Conservation (phyloP, 2,888 invertebrate species). For the Xiphydria camelus region DNA sequence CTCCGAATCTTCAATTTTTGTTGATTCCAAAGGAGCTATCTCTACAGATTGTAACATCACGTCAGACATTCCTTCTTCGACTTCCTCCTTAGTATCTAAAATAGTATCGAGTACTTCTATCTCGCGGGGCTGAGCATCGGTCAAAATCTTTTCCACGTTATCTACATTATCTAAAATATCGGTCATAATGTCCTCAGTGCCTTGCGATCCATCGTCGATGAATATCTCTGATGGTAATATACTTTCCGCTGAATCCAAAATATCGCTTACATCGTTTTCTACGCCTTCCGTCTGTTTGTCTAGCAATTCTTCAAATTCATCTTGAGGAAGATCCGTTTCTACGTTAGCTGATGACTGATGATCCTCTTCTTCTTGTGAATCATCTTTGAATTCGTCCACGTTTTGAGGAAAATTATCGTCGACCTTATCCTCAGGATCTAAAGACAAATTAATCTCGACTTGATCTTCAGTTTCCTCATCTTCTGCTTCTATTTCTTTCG, state of each 20-base stretch:
- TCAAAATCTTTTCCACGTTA: slow-evolving; percentile 3
- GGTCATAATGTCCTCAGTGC: slow-evolving; percentile 30
- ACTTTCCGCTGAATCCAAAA: slow-evolving; percentile 20
- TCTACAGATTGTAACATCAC: slow-evolving; percentile 3
- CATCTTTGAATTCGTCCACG: too few relatives aligned
- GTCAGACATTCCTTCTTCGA: slow-evolving; percentile 15
- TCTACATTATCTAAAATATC: slow-evolving; percentile 26
- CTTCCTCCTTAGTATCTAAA: slow-evolving; percentile 25
- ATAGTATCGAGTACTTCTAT: slow-evolving; percentile 30
- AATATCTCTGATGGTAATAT: too few relatives aligned
- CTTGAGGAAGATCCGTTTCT: too few relatives aligned
- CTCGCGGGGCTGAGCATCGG: background rate
- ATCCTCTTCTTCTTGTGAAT: background rate
- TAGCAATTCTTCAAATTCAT: background rate
- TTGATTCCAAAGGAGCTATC: slow-evolving; percentile 6
- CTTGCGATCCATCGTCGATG: slow-evolving; percentile 27
- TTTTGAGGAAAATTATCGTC: too few relatives aligned
- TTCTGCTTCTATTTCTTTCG: background rate
- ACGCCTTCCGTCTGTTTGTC: slow-evolving; percentile 4
- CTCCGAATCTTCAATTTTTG: slow-evolving; percentile 18
- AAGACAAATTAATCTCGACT: slow-evolving; percentile 21
- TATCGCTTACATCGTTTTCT: slow-evolving; percentile 15
- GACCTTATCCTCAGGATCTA: slow-evolving; percentile 22
- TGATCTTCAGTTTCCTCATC: slow-evolving; percentile 16
- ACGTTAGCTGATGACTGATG: too few relatives aligned